Evolutionary conservation across 1,140 invertebrate species (phyloP).

Genomic region (Drosophila dunni): DNA sequence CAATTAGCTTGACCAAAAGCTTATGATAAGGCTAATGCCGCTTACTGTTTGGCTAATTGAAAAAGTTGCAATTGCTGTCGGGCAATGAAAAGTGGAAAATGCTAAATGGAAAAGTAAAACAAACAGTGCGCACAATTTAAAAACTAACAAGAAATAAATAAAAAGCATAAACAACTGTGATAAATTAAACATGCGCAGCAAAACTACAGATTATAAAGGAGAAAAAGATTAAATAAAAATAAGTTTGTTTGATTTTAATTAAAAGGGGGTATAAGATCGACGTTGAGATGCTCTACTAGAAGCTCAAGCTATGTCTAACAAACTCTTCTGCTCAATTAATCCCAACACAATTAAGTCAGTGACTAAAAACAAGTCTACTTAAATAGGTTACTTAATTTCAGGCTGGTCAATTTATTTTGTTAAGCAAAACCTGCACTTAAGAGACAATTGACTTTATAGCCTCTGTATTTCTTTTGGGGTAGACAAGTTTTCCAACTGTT

Average conservation of each 20-base stretch:
- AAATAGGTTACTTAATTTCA: background rate
- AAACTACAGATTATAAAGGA: no score
- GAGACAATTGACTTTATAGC: slow-evolving; percentile 13
- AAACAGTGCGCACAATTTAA: slow-evolving; percentile 16
- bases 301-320: no score
- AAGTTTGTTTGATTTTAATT: background rate
- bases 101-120: slow-evolving; percentile 39
- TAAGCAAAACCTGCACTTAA: background rate
- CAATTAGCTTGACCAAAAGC: slow-evolving; percentile 48
- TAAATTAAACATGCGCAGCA: background rate
- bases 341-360: no score
- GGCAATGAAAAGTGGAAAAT: slow-evolving; percentile 45
- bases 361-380: background rate
- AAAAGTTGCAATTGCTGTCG: slow-evolving; percentile 68
- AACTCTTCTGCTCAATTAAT: no score
- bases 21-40: slow-evolving; percentile 65
- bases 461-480: background rate
- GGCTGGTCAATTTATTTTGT: background rate
- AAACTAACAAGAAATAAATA: slow-evolving; percentile 2
- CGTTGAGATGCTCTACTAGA: no score
- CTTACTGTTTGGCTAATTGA: slow-evolving; percentile 62
- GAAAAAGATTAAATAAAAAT: background rate
- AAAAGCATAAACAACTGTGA: background rate
- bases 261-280: no score
- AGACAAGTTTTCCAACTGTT: background rate